Evolutionary conservation across 2,113 vertebrate genomes (phyloP), one percentile per base, ranked within the genome.

Genomic region (Mungos mungo): DNA sequence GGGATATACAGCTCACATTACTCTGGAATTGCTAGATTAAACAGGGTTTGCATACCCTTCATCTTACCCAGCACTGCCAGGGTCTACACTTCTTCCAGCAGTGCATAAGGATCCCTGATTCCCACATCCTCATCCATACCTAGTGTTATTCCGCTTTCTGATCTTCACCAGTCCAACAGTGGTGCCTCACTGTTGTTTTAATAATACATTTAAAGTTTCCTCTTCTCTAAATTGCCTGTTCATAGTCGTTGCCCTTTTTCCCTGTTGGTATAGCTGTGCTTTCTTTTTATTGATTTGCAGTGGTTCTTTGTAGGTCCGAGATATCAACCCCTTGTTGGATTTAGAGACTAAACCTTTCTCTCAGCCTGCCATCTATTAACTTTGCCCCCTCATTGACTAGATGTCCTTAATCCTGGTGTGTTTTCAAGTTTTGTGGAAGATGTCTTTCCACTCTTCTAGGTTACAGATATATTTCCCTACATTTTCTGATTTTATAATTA

Each of bases 21-120:
- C 33, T 69, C 50, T n/a, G 35, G 52, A 38, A 31, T 18, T 25
- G 23, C 45, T 47, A 47, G 45, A 2, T 47, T 47, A 47, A 47
- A 0, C 1, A 4, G 52, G 3, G 6, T 13, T 2, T 23, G 3
- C 31, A 6, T 5, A 5, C 5, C 14, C 33, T 80, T 65, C 0
- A 25, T 19, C 0, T 23, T 21, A 16, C 13, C 50, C 35, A 16
- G 50, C 16, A n/a, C 31, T 3, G 23, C 47, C 66, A 8, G 0
- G 4, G 16, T 16, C 57, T 45, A 16, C 25, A 19, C 87, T 47
- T 33, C 57, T 14, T 7, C 50, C 13, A 23, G 19, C 7, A 33
- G 6, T 29, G 71, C 4, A 5, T 0, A 3, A 6, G 0, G 1
- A 38, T 7, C 27, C 27, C 72, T 47, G 38, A 27, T n/a, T 38